These are phyloP conservation scores for Cliona cf. orientalis DNA, from an alignment of 37 sponge, comb jelly and placozoan genomes.

Conservation along the genomic window DNA sequence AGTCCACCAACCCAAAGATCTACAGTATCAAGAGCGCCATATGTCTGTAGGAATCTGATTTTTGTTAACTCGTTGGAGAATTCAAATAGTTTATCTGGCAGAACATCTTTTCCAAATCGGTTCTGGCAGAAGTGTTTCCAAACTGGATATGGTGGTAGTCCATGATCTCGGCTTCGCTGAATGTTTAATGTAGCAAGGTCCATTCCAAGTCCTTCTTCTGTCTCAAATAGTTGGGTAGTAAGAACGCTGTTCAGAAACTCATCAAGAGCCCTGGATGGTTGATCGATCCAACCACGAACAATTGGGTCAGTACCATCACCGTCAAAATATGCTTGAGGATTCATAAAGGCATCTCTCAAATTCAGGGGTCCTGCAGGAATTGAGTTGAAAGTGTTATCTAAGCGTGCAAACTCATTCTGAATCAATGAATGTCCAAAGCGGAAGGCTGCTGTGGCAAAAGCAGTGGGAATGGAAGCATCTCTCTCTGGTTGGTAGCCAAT, in stretches of 20 bases:
- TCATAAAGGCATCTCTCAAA: conserved; percentile 55
- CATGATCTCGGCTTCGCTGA: conserved; percentile 90
- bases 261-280: conserved; percentile 47
- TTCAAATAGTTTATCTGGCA: too few species aligned
- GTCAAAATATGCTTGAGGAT: conserved; percentile 18
- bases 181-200: conserved; percentile 72
- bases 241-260: conserved; percentile 56
- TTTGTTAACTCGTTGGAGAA: conserved; percentile 32
- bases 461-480: conserved; percentile 44
- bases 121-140: conserved; percentile 26
- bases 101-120: too few species aligned
- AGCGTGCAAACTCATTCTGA: conserved; percentile 42
- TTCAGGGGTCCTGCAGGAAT: conserved; percentile 21
- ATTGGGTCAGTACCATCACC: conserved; percentile 78
- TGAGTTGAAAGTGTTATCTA: conserved; percentile 35
- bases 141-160: conserved; percentile 72
- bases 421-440: conserved; percentile 82
- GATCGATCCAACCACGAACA: conserved; percentile 59
- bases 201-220: too few species aligned
- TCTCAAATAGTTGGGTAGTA: conserved; percentile 70
- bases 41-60: conserved; percentile 44
- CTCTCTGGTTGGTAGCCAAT: conserved; percentile 54
- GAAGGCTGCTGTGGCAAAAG: conserved; percentile 74
- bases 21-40: conserved; percentile 64
- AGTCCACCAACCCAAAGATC: conserved; percentile 88